Base-by-base conservation (phyloP, 2,797 vertebrate species). In the Brachyalestes nurse region DNA sequence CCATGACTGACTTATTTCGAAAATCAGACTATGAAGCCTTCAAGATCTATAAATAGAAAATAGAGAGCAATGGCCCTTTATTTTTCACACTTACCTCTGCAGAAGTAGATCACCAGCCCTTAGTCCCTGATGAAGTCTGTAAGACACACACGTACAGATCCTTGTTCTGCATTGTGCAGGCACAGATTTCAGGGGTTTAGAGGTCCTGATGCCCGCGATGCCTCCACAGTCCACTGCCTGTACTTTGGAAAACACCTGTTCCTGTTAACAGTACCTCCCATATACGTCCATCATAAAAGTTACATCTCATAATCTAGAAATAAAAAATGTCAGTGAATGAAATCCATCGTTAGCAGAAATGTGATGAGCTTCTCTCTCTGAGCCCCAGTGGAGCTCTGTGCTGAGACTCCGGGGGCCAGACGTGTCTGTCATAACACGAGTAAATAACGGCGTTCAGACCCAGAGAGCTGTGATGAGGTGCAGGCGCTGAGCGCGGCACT, bases 371-470 rank as follows among this genome's bases (percentile, higher is more conserved):
- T 55, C 49, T 55, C n/a, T 49, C 34, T 12, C 77, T 42, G 78
- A 78, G 72, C 21, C 28, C 12, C 60, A 66, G 69, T 40, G 45
- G 49, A 45, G 40, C 55, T 47, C 45, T 49, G 66, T 69, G 13
- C 42, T 28, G 49, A 75, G 58, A 66, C 77, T 5, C 76, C 67
- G 71, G 78, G 78, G 83, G 76, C 51, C 66, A 67, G 82, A 81
- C 72, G 69, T 66, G 69, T 65, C 77, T 86, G 85, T 82, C 86
- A 84, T 82, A 84, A 86, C 80, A 69, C 23, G 64, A 70, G 85
- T 84, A 86, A 88, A 88, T 74, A 84, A 83, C 73, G 71, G 77
- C 79, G 77, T 80, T 77, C 83, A 83, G 82, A 82, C 83, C 82
- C 83, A 79, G 75, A 58, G 58, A 28, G 53, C 58, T 47, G 67